phyloP scores from a whole-genome alignment of 2,797 vertebrate species.

The Lagorchestes hirsutus region DNA sequence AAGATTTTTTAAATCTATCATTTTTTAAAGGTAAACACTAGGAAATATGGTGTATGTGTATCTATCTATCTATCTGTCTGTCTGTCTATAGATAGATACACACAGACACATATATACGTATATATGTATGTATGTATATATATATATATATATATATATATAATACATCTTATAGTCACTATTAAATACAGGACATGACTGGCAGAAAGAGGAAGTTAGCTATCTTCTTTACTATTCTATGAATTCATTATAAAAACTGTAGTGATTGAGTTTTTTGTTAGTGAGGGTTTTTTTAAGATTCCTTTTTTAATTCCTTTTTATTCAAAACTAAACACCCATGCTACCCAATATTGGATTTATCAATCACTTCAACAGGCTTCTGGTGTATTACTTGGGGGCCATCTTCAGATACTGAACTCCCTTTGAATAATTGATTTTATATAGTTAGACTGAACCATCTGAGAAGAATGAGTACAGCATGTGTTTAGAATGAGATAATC shows the following conservation, averaged over 20 bases:
- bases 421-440: neutral
- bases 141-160: too few relatives aligned
- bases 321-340: neutral
- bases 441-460: neutral
- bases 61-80: too few relatives aligned
- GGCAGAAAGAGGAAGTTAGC: conserved; percentile 38
- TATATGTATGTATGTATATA: too few relatives aligned
- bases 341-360: neutral
- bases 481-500: neutral
- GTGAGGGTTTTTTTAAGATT: too few relatives aligned
- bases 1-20: neutral
- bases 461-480: neutral
- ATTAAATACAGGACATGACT: neutral
- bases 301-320: neutral
- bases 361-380: neutral
- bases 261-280: neutral
- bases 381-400: neutral
- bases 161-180: neutral
- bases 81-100: too few relatives aligned
- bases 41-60: neutral
- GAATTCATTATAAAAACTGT: neutral
- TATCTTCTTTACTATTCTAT: conserved; percentile 11
- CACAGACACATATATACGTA: too few relatives aligned
- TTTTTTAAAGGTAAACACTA: neutral
- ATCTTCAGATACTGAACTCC: neutral